Evolutionary conservation across 2,113 vertebrate genomes (phyloP), one percentile per base, ranked within the genome.

Genomic region (Numida meleagris): DNA sequence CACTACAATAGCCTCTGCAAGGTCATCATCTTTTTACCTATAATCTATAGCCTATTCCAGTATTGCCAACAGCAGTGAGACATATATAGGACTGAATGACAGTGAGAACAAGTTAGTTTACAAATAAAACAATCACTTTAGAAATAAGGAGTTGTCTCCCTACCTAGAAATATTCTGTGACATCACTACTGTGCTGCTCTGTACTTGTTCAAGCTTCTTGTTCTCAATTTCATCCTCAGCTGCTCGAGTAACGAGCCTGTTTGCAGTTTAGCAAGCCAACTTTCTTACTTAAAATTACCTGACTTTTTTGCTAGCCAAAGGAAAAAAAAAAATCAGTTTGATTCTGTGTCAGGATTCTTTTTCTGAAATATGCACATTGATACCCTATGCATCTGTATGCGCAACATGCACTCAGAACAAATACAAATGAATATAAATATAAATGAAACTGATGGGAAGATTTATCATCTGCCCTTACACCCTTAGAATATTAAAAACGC

Each of bases 341-440:
- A 9, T 51, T 46, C 24, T 34, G 17, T 6, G 61, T 14, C 11
- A 59, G 46, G 66, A 48, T 51, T 76, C 23, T 50, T 65, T 40
- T 82, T 58, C 84, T 76, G 25, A 48, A 63, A 42, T 16, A 8
- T 40, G 4, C 15, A 62, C 23, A 58, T 14, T 45, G 6, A 40
- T 1, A 17, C 9, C 31, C 23, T 1, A 0, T 38, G 13, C 21
- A 50, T 23, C 36, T 15, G 6, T 24, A 70, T 27, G 21, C 15
- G 21, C 7, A 53, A 72, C 31, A 66, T 23, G 34, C 34, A 25
- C 24, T 40, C 25, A 14, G 4, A 31, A 40, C 19, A 50, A 59
- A 55, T n/a, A n/a, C n/a, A n/a, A n/a, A n/a, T n/a, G n/a, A n/a
- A n/a, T n/a, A n/a, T n/a, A n/a, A n/a, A n/a, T n/a, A n/a, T n/a